Evolutionary conservation across 92 coral and sea anemone species (phyloP).

Genomic region (Zoanthus solanderi): DNA sequence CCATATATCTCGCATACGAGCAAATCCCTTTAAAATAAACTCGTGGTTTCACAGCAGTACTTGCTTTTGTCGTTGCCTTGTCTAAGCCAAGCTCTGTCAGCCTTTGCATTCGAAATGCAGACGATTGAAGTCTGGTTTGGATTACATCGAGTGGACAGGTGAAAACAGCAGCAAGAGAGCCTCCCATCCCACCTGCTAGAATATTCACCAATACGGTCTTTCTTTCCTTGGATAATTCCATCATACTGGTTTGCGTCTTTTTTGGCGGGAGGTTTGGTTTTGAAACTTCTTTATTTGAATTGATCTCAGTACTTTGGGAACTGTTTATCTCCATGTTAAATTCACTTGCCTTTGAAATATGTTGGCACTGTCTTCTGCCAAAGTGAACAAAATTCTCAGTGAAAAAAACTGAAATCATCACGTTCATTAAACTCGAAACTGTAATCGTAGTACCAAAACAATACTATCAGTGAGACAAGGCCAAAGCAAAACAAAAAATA

Average conservation of each 20-base stretch:
- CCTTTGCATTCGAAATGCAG: slow-evolving; percentile 59
- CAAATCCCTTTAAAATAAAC: slow-evolving; percentile 50
- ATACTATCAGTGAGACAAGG: too few species aligned
- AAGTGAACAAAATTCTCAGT: neutral
- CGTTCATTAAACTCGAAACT: too few species aligned
- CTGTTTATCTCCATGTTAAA: neutral
- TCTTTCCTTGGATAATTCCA: neutral
- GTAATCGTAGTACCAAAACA: too few species aligned
- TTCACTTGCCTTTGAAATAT: neutral
- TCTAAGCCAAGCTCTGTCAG: slow-evolving; percentile 37
- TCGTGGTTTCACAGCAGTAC: neutral
- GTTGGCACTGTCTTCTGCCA: neutral
- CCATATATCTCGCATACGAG: slow-evolving; percentile 54
- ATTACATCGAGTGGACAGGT: slow-evolving; percentile 65
- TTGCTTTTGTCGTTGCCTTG: slow-evolving; percentile 41
- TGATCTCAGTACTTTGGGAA: slow-evolving; percentile 5
- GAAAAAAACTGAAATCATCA: too few species aligned
- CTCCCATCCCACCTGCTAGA: slow-evolving; percentile 62
- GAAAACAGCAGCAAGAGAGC: slow-evolving; percentile 46
- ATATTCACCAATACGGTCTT: slow-evolving; percentile 41
- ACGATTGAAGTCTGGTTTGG: slow-evolving; percentile 64
- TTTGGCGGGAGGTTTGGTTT: neutral
- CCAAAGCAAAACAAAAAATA: too few species aligned
- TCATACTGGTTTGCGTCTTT: neutral
- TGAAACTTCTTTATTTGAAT: neutral